Evolutionary conservation across 2,888 invertebrate genomes (phyloP).

Genomic region (Acrocyrtus sp.): DNA sequence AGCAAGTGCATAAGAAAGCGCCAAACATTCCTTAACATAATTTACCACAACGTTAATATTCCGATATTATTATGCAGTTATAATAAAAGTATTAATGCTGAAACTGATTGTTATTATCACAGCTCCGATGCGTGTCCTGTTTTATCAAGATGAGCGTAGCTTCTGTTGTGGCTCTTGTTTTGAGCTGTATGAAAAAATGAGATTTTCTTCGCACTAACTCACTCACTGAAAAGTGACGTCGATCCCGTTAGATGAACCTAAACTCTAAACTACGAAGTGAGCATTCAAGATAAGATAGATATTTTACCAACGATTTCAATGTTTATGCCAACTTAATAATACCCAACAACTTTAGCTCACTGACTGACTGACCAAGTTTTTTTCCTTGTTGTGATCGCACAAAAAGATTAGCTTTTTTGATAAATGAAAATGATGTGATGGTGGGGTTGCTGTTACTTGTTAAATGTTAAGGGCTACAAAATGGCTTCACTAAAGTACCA

Average conservation of each 20-base stretch:
- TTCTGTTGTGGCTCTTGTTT: constrained; percentile 18
- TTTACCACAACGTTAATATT: background rate
- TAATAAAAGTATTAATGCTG: constrained; percentile 28
- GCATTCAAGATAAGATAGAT: constrained; percentile 39
- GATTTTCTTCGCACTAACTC: constrained; percentile 6
- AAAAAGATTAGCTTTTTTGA: constrained; percentile 12
- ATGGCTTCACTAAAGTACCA: background rate
- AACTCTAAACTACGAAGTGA: constrained; percentile 1
- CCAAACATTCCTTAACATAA: background rate
- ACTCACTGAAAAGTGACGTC: constrained; percentile 32
- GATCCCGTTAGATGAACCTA: constrained; percentile 45
- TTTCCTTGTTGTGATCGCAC: constrained; percentile 21
- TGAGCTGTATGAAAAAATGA: constrained; percentile 1
- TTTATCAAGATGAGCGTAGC: constrained; percentile 47
- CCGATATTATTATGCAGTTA: background rate
- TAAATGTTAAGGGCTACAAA: background rate
- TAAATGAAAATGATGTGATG: background rate
- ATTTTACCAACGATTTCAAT: constrained; percentile 25
- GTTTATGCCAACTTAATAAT: constrained; percentile 22
- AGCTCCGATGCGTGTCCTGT: constrained; percentile 39
- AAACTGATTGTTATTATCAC: constrained; percentile 22
- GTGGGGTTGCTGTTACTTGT: background rate
- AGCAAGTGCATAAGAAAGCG: background rate
- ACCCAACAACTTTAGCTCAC: constrained; percentile 12
- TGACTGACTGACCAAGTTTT: constrained; percentile 43